Conservation (phyloP, 1,140 invertebrate genomes). For the Oncopeltus fasciatus region DNA sequence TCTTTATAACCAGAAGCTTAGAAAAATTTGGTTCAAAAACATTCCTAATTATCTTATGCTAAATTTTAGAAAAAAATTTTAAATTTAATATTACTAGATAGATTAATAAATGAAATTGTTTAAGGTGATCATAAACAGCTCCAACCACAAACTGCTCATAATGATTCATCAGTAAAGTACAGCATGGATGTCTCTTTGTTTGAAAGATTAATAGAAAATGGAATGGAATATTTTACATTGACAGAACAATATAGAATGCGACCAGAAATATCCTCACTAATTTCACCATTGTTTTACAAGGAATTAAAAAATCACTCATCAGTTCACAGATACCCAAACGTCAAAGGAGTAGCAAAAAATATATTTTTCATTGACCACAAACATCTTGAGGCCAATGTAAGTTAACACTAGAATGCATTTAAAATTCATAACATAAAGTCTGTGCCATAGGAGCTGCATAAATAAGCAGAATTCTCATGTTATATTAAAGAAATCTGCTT, state of each 20-base stretch:
- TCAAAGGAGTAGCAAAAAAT: neutral
- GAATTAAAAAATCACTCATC: conserved; percentile 35
- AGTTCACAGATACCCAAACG: neutral
- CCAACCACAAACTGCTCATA: conserved; percentile 45
- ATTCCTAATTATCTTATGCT: too few species aligned
- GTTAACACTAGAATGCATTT: neutral
- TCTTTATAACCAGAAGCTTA: too few species aligned
- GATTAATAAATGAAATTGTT: too few species aligned
- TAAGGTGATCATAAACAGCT: conserved; percentile 63
- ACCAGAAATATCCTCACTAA: conserved; percentile 41
- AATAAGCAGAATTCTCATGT: too few species aligned
- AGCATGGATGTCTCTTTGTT: conserved; percentile 42
- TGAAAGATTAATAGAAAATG: conserved; percentile 41
- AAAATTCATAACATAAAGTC: too few species aligned
- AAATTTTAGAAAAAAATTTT: too few species aligned
- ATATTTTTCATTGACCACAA: conserved; percentile 17
- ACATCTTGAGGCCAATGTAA: conserved; percentile 31
- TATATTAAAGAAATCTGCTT: too few species aligned
- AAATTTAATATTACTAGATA: too few species aligned
- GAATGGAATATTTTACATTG: conserved; percentile 36
- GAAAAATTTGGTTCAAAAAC: too few species aligned
- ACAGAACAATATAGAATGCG: conserved; percentile 49
- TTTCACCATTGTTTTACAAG: conserved; percentile 44
- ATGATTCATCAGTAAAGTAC: conserved; percentile 38
- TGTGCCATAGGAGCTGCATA: too few species aligned